Conservation (phyloP, 2,113 vertebrate genomes). For the Lontra canadensis region DNA sequence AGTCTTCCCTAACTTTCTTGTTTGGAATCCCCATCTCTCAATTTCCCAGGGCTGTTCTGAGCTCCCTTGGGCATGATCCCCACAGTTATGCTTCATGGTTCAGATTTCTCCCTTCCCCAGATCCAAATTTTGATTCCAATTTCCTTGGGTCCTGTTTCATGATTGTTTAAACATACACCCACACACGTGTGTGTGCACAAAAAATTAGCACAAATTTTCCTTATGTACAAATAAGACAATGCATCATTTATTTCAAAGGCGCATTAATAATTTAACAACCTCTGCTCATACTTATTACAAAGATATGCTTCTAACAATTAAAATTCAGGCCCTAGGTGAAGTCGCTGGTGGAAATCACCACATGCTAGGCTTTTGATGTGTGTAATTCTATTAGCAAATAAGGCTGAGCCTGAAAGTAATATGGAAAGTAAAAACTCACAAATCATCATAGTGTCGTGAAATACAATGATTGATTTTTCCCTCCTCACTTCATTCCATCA, state of each 20-base stretch:
- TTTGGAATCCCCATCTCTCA: background rate
- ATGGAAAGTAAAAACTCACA: background rate
- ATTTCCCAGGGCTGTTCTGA: background rate
- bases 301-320: background rate
- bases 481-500: background rate
- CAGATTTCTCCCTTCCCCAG: background rate
- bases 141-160: background rate
- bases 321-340: background rate
- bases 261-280: background rate
- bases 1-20: background rate
- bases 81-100: background rate
- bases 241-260: background rate
- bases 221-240: background rate
- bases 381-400: background rate
- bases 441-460: background rate
- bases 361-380: background rate
- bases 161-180: background rate
- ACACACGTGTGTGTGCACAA: background rate
- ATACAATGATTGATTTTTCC: background rate
- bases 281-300: background rate
- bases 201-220: background rate
- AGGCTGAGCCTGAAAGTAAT: background rate
- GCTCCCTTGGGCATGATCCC: background rate
- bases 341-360: background rate
- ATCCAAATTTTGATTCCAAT: background rate